phyloP scores from a whole-genome alignment of 2,888 invertebrate species.

The Callyntrura sp. region DNA sequence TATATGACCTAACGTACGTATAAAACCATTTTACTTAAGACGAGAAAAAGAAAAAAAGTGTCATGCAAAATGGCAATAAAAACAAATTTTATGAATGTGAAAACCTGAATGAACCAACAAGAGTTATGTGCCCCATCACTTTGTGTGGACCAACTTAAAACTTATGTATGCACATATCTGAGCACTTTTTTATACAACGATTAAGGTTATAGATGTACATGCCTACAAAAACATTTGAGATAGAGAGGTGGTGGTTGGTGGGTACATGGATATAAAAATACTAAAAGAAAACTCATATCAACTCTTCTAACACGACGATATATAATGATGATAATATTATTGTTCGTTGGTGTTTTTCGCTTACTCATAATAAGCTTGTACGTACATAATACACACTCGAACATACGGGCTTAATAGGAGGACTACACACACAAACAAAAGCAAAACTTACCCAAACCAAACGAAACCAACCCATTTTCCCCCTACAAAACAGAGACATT shows the following conservation, averaged over 20 bases:
- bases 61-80: constrained; percentile 77
- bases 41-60: constrained; percentile 61
- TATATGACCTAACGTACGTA: constrained; percentile 56
- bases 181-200: constrained; percentile 41
- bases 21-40: constrained; percentile 39
- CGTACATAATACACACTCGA: background rate
- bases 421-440: background rate
- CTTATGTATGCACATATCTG: constrained; percentile 60
- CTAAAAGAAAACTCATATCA: background rate
- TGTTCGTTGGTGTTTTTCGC: background rate
- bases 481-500: constrained; percentile 12
- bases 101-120: constrained; percentile 76
- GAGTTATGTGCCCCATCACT: constrained; percentile 69
- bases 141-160: constrained; percentile 51
- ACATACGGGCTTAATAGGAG: background rate
- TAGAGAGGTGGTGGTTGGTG: background rate
- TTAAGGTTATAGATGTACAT: background rate
- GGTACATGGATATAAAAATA: background rate
- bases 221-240: no score
- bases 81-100: constrained; percentile 77
- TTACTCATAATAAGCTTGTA: background rate
- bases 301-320: no score
- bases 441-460: background rate
- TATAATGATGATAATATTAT: background rate
- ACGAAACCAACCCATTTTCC: constrained; percentile 46